Percentiles rank a stretch among this genome's conserved stretches.
These are phyloP conservation scores for Calvadosia cruxmelitensis DNA, from an alignment of 30 jellyfish, hydroid and myxozoan species.

Conservation along the genomic window DNA sequence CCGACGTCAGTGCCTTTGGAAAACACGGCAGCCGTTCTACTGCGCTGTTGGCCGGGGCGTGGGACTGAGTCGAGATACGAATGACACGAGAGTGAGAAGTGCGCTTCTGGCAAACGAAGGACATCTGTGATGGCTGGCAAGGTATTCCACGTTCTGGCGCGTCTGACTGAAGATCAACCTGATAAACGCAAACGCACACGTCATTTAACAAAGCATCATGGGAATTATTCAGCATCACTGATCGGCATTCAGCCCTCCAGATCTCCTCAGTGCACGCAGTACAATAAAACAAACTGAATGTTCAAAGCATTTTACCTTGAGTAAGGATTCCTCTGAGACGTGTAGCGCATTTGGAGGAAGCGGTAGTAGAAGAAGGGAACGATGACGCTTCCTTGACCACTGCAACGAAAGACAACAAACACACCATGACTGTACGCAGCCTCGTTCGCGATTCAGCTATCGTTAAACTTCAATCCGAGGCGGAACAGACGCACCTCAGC, in stretches of 20 bases:
- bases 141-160: slow-evolving; percentile 48
- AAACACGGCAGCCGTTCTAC: not conserved
- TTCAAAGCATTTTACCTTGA: slow-evolving; percentile 34
- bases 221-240: too few relatives aligned
- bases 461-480: not conserved
- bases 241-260: too few relatives aligned
- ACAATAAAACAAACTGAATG: too few relatives aligned
- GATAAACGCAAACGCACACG: not conserved
- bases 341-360: slow-evolving; percentile 65
- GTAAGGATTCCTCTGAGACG: slow-evolving; percentile 77
- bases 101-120: slow-evolving; percentile 47
- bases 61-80: slow-evolving; percentile 8
- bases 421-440: not conserved
- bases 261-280: too few relatives aligned
- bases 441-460: not conserved
- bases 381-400: slow-evolving; percentile 79
- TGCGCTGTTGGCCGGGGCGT: not conserved
- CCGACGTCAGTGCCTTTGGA: not conserved
- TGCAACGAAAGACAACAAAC: slow-evolving; percentile 9
- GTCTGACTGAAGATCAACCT: slow-evolving; percentile 61
- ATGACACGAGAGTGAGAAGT: slow-evolving; percentile 14
- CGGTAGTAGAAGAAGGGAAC: slow-evolving; percentile 83
- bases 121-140: slow-evolving; percentile 61
- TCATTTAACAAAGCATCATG: too few relatives aligned
- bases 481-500: slow-evolving; percentile 33